Evolutionary conservation across 2,888 invertebrate species (phyloP).

Genomic region (Drosophila pseudotalamancana): DNA sequence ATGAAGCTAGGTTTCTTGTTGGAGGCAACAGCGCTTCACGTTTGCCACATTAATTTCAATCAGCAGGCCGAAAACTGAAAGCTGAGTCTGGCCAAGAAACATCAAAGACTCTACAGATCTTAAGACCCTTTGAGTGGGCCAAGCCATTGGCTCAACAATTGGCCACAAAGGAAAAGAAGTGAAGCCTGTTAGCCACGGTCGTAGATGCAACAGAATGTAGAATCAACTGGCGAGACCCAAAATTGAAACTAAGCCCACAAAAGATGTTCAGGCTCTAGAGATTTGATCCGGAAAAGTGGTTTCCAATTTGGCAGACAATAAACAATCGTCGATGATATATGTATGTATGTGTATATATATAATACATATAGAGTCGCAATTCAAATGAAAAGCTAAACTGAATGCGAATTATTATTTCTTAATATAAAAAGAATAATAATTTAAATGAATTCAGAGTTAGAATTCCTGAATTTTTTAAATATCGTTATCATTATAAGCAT

Average conservation of each 20-base stretch:
- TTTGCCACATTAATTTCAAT: constrained; percentile 71
- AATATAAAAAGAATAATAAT: too few species aligned
- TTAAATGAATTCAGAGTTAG: too few species aligned
- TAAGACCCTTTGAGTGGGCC: constrained; percentile 28
- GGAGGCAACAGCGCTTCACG: constrained; percentile 48
- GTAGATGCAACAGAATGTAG: constrained; percentile 4
- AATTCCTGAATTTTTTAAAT: too few species aligned
- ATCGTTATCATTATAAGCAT: too few species aligned
- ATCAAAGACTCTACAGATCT: constrained; percentile 39
- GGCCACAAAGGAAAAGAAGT: constrained; percentile 12
- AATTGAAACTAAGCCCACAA: constrained; percentile 9
- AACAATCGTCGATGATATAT: constrained; percentile 5
- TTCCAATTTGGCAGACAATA: constrained; percentile 5
- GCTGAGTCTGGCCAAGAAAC: constrained; percentile 27
- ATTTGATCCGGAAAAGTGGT: background rate
- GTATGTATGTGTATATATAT: background rate
- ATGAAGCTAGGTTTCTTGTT: constrained; percentile 2
- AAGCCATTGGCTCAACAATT: constrained; percentile 21
- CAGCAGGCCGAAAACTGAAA: constrained; percentile 41
- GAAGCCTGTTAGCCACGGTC: constrained; percentile 13
- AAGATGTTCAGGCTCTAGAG: background rate
- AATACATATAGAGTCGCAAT: too few species aligned
- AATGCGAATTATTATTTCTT: too few species aligned
- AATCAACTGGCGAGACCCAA: constrained; percentile 7
- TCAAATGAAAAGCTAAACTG: too few species aligned